These are phyloP conservation scores for Philopedon plagiatum DNA, from an alignment of 2,888 invertebrate genomes.

Conservation along the genomic window DNA sequence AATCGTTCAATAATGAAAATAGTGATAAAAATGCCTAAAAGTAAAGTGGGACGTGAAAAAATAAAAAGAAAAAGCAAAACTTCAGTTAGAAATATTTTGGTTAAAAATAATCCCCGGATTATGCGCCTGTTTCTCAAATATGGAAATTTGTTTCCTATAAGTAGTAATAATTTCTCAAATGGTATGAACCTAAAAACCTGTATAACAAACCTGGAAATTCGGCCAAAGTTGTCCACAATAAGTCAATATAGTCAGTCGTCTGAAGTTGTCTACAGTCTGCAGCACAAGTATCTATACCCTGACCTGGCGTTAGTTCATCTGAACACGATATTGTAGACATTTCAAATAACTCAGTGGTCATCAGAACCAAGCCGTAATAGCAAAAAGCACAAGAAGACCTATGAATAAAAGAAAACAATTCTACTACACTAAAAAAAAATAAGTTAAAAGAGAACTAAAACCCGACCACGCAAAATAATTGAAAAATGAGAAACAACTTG, in stretches of 20 bases:
- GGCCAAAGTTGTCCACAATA: conserved; percentile 93
- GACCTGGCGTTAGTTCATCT: conserved; percentile 57
- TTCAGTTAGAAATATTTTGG: conserved; percentile 12
- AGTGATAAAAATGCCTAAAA: conserved; percentile 87
- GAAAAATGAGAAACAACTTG: too few relatives aligned
- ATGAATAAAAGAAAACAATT: conserved; percentile 44
- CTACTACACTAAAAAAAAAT: too few relatives aligned
- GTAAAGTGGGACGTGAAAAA: conserved; percentile 26
- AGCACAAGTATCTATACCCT: conserved; percentile 72
- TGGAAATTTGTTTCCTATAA: too few relatives aligned
- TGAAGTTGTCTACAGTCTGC: conserved; percentile 81
- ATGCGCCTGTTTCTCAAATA: too few relatives aligned
- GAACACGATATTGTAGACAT: conserved; percentile 70
- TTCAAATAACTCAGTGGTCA: conserved; percentile 94
- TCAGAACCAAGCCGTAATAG: conserved; percentile 94
- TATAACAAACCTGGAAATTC: conserved; percentile 98
- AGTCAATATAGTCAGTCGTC: conserved; percentile 91
- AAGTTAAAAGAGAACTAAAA: too few relatives aligned
- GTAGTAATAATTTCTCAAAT: too few relatives aligned
- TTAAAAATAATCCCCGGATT: too few relatives aligned
- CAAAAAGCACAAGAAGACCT: conserved; percentile 96
- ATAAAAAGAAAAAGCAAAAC: neutral
- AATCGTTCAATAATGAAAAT: conserved; percentile 91
- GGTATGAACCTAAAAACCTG: too few relatives aligned
- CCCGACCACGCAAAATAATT: too few relatives aligned